Evolutionary conservation across 2,797 vertebrate genomes (phyloP).

Genomic region (Morus bassanus): DNA sequence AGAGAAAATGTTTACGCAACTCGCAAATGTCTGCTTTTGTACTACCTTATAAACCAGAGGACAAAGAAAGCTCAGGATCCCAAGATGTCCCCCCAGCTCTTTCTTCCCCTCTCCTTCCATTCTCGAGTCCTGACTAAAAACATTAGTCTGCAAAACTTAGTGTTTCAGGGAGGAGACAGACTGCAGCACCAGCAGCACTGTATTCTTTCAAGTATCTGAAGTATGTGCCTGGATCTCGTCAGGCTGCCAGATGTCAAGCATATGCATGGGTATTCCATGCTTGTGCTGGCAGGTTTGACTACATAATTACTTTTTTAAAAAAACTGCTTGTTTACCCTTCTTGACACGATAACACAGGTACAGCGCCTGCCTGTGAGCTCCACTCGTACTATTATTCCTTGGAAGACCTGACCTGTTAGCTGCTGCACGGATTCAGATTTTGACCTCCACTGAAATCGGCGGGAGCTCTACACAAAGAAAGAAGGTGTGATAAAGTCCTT

Average conservation of each 20-base stretch:
- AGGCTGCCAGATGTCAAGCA: constrained; percentile 18
- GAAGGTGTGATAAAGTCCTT: not conserved
- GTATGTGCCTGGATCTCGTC: constrained; percentile 18
- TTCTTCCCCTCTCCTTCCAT: not conserved
- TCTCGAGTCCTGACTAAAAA: not conserved
- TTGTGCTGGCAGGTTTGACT: not conserved
- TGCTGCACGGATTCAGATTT: not conserved
- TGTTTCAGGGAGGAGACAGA: not conserved
- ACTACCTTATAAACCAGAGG: not conserved
- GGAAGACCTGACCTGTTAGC: not conserved
- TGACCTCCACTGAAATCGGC: not conserved
- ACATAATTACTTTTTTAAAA: not conserved
- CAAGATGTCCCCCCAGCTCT: not conserved
- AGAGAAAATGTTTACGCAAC: not conserved
- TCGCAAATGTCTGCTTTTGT: not conserved
- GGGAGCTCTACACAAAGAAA: not conserved
- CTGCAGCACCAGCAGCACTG: not conserved
- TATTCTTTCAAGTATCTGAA: not conserved
- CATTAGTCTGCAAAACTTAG: not conserved
- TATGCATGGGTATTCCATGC: not conserved
- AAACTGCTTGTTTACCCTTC: not conserved
- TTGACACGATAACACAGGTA: not conserved
- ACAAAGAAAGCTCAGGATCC: not conserved
- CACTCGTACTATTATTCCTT: not conserved
- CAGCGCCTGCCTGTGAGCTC: not conserved